Base-by-base conservation (phyloP, 1,140 invertebrate species). In the Drosophila lacertosa region DNA sequence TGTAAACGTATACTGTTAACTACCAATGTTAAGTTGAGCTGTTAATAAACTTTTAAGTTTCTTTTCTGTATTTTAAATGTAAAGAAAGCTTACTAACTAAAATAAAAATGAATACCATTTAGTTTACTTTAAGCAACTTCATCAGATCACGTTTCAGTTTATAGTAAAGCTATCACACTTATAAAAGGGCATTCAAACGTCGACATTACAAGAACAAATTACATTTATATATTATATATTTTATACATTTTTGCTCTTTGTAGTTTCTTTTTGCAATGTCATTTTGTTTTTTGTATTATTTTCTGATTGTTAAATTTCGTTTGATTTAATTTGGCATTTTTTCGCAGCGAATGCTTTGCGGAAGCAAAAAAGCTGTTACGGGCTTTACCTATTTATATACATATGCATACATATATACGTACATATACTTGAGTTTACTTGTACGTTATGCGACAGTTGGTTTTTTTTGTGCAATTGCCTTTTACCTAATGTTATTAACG, bases 401-500 rank as follows among this genome's bases (percentile, higher is more conserved):
- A 24, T 16, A 29, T 37, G 29, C 6, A 20, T 20, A 35, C 13
- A 29, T 11, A 59, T 24, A 33, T 11, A 26, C 9, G 13, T 7
- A 16, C 18, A 15, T 44, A 22, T 5, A n/a, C n/a, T n/a, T n/a
- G 7, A 32, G 45, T 24, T n/a, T 10, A 15, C 33, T 11, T 58
- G 16, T 44, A 24, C n/a, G 37, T 81, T 72, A 81, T 80, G 77
- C 64, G 64, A 65, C 58, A 65, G 70, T 42, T 48, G 72, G 9
- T 29, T 29, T 29, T 51, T 40, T 72, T 67, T 74, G 57, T 59
- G 81, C 80, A 84, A 84, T 76, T 74, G 69, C 82, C 78, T 84
- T 86, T 84, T 79, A 81, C 84, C 77, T 86, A 86, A 86, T 81
- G 81, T 81, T 86, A 88, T 86, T 86, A 86, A 86, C 77, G 81